Evolutionary conservation across 2,888 invertebrate species (phyloP), one percentile per base, ranked within the genome.

Genomic region (Anagyrus pseudococci): DNA sequence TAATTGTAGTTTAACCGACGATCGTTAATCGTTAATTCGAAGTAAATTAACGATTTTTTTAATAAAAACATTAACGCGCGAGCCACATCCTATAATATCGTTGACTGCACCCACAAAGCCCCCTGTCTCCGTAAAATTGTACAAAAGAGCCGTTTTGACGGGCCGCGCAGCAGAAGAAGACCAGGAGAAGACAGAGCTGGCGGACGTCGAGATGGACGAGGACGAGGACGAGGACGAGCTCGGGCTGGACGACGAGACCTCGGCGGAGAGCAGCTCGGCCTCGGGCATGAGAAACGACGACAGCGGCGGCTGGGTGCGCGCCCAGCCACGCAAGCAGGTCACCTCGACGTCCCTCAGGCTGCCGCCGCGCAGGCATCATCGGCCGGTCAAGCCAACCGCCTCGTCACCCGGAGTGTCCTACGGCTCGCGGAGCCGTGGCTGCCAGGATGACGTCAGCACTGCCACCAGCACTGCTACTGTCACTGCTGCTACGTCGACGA

Each of bases 261-360:
- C 76, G 26, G 75, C 79, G 58, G 78, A 74, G 44, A 75, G 76
- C 66, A 75, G 73, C 47, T 75, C 73, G 56, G 71, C 71, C 44
- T 76, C 77, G 49, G 71, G 70, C 37, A 67, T 49, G 8, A 53
- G 62, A 20, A 64, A 54, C 63, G 68, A 67, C 33, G 69, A 66
- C 37, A 68, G 68, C 43, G 59, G 68, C 22, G 69, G 69, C 25
- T 69, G 70, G 72, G 67, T 70, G 7, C 55, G 69, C 10, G 55
- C 44, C 46, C 62, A 52, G 44, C 69, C 58, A 20, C 57, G 60
- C 1, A 57, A 33, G 1, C 60, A 29, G 1, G 52, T 56, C 4
- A 67, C 58, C 8, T 57, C 58, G 6, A 62, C 67, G 6, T n/a
- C n/a, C n/a, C n/a, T n/a, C n/a, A n/a, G n/a, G n/a, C 48, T 58